Percentiles rank a stretch among this genome's conserved stretches.
Evolutionary conservation across 2,888 invertebrate genomes (phyloP).

Genomic region (Panopea generosa): DNA sequence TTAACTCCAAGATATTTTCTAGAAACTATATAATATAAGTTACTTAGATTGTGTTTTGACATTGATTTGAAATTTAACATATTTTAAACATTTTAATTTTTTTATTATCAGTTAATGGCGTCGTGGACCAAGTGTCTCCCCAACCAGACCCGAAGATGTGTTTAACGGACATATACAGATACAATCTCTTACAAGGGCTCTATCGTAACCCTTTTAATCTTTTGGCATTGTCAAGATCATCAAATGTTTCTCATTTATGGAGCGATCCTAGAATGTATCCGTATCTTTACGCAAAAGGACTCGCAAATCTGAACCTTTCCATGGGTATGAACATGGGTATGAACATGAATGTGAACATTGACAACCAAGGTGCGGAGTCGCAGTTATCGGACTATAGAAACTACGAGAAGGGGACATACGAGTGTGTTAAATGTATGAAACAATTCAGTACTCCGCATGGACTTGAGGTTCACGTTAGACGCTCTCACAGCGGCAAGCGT

Average conservation of each 20-base stretch:
- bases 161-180: constrained; percentile 70
- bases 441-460: constrained; percentile 99
- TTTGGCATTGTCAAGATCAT: constrained; percentile 61
- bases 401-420: constrained; percentile 65
- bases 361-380: constrained; percentile 28
- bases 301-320: constrained; percentile 42
- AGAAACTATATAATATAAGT: too few species aligned
- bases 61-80: too few species aligned
- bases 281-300: constrained; percentile 61
- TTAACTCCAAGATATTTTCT: too few species aligned
- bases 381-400: constrained; percentile 29
- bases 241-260: constrained; percentile 59
- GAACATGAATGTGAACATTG: constrained; percentile 21
- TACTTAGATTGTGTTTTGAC: too few species aligned
- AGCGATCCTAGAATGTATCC: constrained; percentile 69
- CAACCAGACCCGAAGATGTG: constrained; percentile 41
- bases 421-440: constrained; percentile 92
- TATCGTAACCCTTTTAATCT: constrained; percentile 66
- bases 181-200: constrained; percentile 69
- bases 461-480: constrained; percentile 97
- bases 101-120: too few species aligned
- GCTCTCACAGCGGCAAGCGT: constrained; percentile 95
- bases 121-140: not conserved
- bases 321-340: constrained; percentile 34
- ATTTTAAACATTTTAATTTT: too few species aligned